Percentiles rank a stretch among this genome's conserved stretches.
Evolutionary conservation across 35 echinoderm and acorn worm genomes (phyloP).

Genomic region (Stichopus chloronotus): DNA sequence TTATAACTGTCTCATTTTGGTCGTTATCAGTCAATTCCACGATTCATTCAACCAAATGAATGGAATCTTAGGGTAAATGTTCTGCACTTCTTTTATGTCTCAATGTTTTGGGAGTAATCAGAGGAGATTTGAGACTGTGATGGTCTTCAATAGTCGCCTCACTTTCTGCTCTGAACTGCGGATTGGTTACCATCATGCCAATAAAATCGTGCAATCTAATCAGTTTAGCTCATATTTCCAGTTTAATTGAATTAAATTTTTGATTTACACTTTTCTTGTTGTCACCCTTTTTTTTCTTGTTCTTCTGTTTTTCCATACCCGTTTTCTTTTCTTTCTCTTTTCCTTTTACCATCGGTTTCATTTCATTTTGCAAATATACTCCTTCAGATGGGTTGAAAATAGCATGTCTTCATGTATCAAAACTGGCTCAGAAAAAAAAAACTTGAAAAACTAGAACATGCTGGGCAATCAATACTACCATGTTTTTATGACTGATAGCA

Average conservation of each 20-base stretch:
- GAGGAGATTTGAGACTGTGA: not conserved
- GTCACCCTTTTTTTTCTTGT: not conserved
- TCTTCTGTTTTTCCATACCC: not conserved
- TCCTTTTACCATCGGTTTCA: not conserved
- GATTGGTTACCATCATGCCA: not conserved
- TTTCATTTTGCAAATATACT: not conserved
- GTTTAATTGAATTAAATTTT: constrained; percentile 23
- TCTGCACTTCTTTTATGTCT: not conserved
- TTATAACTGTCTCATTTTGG: not conserved
- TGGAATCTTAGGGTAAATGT: not conserved
- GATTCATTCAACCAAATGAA: not conserved
- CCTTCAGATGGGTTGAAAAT: not conserved
- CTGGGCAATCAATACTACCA: not conserved
- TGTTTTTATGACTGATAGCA: not conserved
- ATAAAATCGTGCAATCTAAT: constrained; percentile 21
- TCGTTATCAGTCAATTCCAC: not conserved
- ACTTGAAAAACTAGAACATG: constrained; percentile 7
- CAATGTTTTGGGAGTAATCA: not conserved
- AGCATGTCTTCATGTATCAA: not conserved
- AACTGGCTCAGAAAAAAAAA: not conserved
- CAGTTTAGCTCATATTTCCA: constrained; percentile 15
- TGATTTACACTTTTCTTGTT: constrained; percentile 17
- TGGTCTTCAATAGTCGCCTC: not conserved
- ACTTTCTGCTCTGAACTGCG: not conserved
- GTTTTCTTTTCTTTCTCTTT: not conserved